phyloP scores from a whole-genome alignment of 1,140 invertebrate species.

The Hirudo medicinalis region DNA sequence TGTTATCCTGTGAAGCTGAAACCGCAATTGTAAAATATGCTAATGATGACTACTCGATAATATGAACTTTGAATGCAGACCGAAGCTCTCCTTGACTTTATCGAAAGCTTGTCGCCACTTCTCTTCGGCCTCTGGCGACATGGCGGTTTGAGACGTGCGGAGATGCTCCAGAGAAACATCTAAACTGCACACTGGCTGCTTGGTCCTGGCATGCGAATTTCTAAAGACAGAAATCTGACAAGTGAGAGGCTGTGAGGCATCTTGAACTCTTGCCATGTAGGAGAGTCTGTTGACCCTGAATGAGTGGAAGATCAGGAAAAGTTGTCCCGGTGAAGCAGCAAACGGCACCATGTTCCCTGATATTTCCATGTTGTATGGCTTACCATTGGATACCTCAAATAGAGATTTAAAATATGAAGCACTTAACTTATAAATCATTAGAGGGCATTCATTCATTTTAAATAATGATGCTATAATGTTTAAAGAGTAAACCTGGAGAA shows the following conservation, averaged over 20 bases:
- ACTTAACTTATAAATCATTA: no score
- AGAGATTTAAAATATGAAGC: no score
- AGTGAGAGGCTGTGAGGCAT: neutral
- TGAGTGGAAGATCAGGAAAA: slow-evolving; percentile 10
- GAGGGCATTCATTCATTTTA: no score
- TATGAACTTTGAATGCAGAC: neutral
- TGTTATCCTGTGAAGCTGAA: no score
- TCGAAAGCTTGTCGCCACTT: no score
- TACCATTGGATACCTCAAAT: slow-evolving; percentile 7
- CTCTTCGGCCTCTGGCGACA: no score
- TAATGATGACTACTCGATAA: no score
- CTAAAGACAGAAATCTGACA: slow-evolving; percentile 8
- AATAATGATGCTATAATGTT: no score
- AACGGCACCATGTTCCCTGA: slow-evolving; percentile 6
- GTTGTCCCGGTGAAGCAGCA: neutral
- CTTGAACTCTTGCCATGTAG: neutral
- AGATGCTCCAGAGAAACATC: neutral
- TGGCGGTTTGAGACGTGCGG: no score
- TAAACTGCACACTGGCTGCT: neutral
- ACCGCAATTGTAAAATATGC: no score
- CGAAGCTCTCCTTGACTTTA: slow-evolving; percentile 5
- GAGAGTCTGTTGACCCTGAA: slow-evolving; percentile 13
- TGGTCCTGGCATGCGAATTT: neutral
- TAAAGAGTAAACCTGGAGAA: no score
- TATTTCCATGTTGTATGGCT: slow-evolving; percentile 12